Base-by-base conservation (phyloP, 2,797 vertebrate genomes). In the Poeciliopsis gracilis region DNA sequence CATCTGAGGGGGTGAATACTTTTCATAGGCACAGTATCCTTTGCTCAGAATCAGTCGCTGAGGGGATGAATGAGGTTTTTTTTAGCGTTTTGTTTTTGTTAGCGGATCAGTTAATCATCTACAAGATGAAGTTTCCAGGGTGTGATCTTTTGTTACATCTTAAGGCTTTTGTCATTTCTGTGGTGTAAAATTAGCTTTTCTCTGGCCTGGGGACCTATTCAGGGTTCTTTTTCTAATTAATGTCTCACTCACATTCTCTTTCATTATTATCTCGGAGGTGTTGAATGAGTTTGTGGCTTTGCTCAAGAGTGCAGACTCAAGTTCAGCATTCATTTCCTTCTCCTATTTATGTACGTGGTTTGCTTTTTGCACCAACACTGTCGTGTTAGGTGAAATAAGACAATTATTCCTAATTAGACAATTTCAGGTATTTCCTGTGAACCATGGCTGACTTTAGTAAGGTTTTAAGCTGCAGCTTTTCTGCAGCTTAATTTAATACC, bases 261-360 rank as follows among this genome's bases (percentile, higher is more conserved):
- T 47, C 20, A 15, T 59, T 28, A 72, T 61, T 16, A 49, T 8
- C 53, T 12, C 36, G 12, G 11, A 78, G 69, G 6, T 72, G 45
- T n/a, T 49, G 33, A 55, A 47, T 41, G 30, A 59, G 67, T 72
- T 57, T 18, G 47, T 57, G 53, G 38, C n/a, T 77, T n/a, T 61
- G 55, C n/a, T 57, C n/a, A n/a, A 57, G n/a, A 12, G 9, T 49
- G 30, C 55, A 61, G 18, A 45, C 53, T 71, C 51, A 0, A 9
- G 23, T 46, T 46, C 25, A 72, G 38, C 41, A 1, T 25, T 41
- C 36, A 36, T 46, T 55, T 36, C 15, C 10, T 38, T 46, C 10
- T 2, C 71, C 38, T 46, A 55, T 71, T 38, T 25, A 16, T 36
- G 15, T 25, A 47, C 0, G 2, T 38, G 69, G 8, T 47, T 59